Percentiles rank a stretch among this genome's conserved stretches.
phyloP scores from a whole-genome alignment of 92 coral and sea anemone species.

The Hydrozoanthus gracilis region DNA sequence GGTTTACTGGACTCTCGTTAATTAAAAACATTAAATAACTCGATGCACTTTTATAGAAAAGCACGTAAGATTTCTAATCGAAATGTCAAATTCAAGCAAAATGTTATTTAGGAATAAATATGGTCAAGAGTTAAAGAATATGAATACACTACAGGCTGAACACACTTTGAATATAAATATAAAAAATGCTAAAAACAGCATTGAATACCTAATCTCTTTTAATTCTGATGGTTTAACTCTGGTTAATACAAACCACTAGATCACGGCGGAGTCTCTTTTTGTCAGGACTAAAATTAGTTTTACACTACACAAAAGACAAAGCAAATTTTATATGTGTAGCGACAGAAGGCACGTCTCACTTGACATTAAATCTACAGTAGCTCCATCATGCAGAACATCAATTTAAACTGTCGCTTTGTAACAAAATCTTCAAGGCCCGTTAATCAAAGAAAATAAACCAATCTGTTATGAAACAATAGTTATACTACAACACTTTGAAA shows the following conservation, averaged over 20 bases:
- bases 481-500: neutral
- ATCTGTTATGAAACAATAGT: neutral
- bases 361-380: neutral
- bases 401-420: neutral
- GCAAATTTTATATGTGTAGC: neutral
- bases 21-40: constrained; percentile 4
- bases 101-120: constrained; percentile 8
- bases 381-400: neutral
- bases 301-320: neutral
- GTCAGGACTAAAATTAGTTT: neutral
- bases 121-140: neutral
- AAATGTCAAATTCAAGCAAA: constrained; percentile 15
- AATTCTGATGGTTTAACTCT: neutral
- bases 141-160: neutral
- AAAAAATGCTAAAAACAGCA: neutral
- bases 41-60: neutral
- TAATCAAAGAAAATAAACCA: neutral
- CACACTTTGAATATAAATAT: neutral
- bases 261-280: neutral
- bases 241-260: neutral
- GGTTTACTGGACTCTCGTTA: neutral
- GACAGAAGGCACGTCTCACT: neutral
- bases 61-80: neutral
- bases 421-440: neutral
- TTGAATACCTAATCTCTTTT: neutral